A percentile compares a stretch with the other conserved stretches of the same genome.
These are phyloP conservation scores for Apis dorsata DNA, from an alignment of 1,140 invertebrate species.

Conservation along the genomic window DNA sequence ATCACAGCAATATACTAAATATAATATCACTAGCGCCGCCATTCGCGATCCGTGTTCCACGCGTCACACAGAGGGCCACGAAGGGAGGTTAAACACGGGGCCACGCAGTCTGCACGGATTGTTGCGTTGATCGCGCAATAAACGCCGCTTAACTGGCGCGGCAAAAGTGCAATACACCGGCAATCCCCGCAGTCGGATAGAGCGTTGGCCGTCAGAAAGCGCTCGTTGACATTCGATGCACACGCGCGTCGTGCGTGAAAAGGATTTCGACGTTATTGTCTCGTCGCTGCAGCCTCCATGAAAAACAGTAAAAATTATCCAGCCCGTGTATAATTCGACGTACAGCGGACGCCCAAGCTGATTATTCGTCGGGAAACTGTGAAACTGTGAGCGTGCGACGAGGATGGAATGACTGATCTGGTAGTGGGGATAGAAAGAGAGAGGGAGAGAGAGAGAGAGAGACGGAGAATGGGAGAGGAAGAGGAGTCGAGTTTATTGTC, in stretches of 20 bases:
- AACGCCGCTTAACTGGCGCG: constrained; percentile 33
- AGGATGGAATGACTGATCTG: not conserved
- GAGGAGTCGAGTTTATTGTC: constrained; percentile 39
- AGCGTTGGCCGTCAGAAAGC: constrained; percentile 9
- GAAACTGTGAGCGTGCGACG: not conserved
- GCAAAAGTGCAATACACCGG: constrained; percentile 29
- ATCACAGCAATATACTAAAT: not conserved
- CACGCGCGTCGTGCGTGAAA: constrained; percentile 15
- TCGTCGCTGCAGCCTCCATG: not conserved
- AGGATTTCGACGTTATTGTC: constrained; percentile 37
- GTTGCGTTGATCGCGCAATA: constrained; percentile 50
- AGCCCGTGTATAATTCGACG: constrained; percentile 44
- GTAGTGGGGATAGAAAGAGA: not conserved
- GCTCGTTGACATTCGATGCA: constrained; percentile 42
- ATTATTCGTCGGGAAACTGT: constrained; percentile 31
- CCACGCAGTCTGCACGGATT: constrained; percentile 1
- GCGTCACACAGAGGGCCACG: not conserved
- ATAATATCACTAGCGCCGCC: not conserved
- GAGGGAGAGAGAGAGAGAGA: no score
- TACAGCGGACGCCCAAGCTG: constrained; percentile 19
- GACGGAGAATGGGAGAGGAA: no score
- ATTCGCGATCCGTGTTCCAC: not conserved
- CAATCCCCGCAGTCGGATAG: not conserved
- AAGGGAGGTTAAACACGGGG: constrained; percentile 33
- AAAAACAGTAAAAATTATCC: constrained; percentile 53